Evolutionary conservation across 2,113 vertebrate species (phyloP).

Genomic region (Pomatostomus ruficeps): DNA sequence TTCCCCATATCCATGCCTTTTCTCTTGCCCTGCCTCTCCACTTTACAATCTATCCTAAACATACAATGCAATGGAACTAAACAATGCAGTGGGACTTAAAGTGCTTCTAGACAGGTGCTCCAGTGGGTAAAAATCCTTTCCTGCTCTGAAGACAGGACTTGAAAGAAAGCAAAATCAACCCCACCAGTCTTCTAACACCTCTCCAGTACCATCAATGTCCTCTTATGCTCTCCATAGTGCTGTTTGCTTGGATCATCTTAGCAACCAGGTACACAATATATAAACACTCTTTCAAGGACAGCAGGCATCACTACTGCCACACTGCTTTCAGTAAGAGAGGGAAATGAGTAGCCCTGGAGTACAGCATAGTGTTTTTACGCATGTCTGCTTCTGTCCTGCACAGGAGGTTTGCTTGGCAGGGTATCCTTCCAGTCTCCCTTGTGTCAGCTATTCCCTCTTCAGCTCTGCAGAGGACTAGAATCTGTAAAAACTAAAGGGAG

Average conservation of each 20-base stretch:
- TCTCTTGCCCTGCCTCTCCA: background rate
- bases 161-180: background rate
- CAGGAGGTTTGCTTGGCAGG: background rate
- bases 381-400: background rate
- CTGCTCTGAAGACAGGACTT: background rate
- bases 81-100: background rate
- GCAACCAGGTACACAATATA: background rate
- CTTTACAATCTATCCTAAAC: background rate
- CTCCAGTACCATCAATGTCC: background rate
- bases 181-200: background rate
- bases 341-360: background rate
- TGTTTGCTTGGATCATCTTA: background rate
- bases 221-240: background rate
- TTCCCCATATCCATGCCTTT: background rate
- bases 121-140: background rate
- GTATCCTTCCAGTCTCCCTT: background rate
- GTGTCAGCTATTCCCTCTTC: background rate
- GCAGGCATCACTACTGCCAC: background rate
- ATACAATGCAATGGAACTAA: background rate
- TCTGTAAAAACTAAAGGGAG: background rate
- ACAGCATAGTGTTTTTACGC: background rate
- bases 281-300: background rate
- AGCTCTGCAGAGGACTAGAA: background rate
- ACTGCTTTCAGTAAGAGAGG: background rate
- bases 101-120: background rate